Evolutionary conservation across 2,797 vertebrate species (phyloP).

Genomic region (Tadarida brasiliensis): DNA sequence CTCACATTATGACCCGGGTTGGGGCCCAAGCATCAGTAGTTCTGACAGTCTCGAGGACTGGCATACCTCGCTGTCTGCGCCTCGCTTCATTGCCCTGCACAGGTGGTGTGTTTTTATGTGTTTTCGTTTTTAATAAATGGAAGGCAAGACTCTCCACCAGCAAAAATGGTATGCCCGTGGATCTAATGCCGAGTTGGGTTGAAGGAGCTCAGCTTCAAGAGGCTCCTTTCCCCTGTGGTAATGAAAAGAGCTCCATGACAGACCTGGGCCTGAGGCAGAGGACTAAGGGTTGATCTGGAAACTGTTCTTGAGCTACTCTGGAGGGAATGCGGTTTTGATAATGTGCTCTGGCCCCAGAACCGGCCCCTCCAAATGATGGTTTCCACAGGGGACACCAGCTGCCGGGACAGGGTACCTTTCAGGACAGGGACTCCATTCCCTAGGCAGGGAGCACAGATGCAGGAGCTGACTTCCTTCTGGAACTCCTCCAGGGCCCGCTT

Average conservation of each 20-base stretch:
- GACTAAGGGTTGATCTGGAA: background rate
- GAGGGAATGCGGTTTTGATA: background rate
- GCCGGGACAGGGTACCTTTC: constrained; percentile 88
- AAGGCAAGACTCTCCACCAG: background rate
- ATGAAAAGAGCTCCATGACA: background rate
- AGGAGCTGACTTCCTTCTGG: constrained; percentile 91
- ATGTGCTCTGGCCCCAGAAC: background rate
- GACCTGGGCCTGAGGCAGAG: background rate
- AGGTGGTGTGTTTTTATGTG: background rate
- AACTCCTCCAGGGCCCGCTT: constrained; percentile 91
- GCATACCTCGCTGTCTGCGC: background rate
- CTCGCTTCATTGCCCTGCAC: background rate
- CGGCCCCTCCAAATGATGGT: background rate
- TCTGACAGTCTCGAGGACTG: background rate
- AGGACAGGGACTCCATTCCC: constrained; percentile 93
- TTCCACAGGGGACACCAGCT: background rate
- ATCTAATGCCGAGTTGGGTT: background rate
- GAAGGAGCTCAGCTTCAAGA: background rate
- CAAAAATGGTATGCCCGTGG: background rate
- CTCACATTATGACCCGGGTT: background rate
- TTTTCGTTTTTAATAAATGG: background rate
- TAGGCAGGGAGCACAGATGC: constrained; percentile 92
- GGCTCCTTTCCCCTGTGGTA: background rate
- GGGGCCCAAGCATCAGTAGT: background rate
- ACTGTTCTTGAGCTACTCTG: background rate